Base-by-base conservation (phyloP, 2,888 invertebrate species). In the Rhagonycha fulva region DNA sequence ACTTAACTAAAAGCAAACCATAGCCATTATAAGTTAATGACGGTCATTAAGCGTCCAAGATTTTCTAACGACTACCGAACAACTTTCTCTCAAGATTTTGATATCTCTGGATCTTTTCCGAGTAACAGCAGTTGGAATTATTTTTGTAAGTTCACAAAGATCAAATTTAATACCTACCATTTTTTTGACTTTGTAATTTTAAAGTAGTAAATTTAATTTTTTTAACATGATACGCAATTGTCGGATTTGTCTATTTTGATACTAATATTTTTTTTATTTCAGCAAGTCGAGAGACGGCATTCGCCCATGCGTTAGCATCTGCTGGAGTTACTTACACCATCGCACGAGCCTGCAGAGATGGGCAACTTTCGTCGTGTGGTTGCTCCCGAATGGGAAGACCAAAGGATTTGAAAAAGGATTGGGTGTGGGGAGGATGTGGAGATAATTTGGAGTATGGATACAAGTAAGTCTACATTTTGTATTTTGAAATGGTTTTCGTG, bases 361-460 rank as follows among this genome's bases (percentile, higher is more conserved):
- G 98, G 0, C 93, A 95, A 78, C 90, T 98, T 73, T 91, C 95
- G 4, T 96, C 95, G 71, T 98, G 98, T 85, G 96, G 96, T 26
- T 98, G 98, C 87, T 95, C 96, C 70, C 90, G 94, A 19, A 94
- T 95, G 69, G 89, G 92, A 4, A 89, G 98, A 68, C 98, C 98
- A 7, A 91, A 92, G 82, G 94, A 95, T 85, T 90, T 98, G 74
- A 94, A 95, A 83, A 91, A 92, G 73, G 97, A 98, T 85, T 99
- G 98, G 98, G 94, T 96, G 68, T 99, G 99, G 99, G 98, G 98
- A 30, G 99, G 99, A 24, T 99, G 98, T 84, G 98, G 98, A 0
- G 98, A 99, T 87, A 97, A 99, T 89, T 92, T 98, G 75, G 96
- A 98, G 87, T 98, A 98, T 87, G 97, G 97, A 76, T 97, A 97